These are phyloP conservation scores for Lordiphosa clarofinis DNA, from an alignment of 1,140 invertebrate species.

Conservation along the genomic window DNA sequence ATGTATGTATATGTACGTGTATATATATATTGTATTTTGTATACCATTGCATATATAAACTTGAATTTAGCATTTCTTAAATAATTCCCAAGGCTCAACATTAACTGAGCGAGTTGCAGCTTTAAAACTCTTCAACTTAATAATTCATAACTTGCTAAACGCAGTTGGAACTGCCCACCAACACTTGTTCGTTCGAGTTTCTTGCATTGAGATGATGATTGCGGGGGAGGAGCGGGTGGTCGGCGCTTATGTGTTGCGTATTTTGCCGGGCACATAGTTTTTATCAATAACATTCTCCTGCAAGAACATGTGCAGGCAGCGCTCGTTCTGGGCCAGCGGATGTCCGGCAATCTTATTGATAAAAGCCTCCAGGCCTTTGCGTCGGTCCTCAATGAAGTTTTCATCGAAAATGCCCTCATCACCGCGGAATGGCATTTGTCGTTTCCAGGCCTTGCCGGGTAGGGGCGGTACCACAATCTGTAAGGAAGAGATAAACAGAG, in stretches of 20 bases:
- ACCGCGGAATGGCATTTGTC: conserved; percentile 97
- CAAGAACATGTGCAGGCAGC: conserved; percentile 99
- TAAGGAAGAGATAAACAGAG: too few relatives aligned
- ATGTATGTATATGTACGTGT: conserved; percentile 47
- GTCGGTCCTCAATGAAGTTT: conserved; percentile 99
- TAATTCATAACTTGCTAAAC: too few relatives aligned
- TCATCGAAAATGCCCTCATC: conserved; percentile 99
- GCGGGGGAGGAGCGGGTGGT: neutral
- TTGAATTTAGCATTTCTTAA: conserved; percentile 66
- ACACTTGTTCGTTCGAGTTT: conserved; percentile 65
- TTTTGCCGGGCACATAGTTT: conserved; percentile 99
- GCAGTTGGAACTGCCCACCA: conserved; percentile 3
- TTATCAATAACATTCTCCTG: conserved; percentile 98
- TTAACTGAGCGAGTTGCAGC: conserved; percentile 59
- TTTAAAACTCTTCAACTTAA: neutral
- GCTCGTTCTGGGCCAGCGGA: conserved; percentile 99
- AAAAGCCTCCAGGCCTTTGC: conserved; percentile 98
- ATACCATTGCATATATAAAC: conserved; percentile 72
- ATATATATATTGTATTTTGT: conserved; percentile 44
- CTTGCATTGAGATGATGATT: conserved; percentile 26
- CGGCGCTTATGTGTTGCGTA: conserved; percentile 93
- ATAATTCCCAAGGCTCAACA: conserved; percentile 66
- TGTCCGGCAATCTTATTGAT: conserved; percentile 99
- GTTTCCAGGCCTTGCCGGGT: conserved; percentile 98
- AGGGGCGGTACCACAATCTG: conserved; percentile 98